These are phyloP conservation scores for Sciurus niger DNA, from an alignment of 2,113 vertebrate genomes.

Conservation along the genomic window DNA sequence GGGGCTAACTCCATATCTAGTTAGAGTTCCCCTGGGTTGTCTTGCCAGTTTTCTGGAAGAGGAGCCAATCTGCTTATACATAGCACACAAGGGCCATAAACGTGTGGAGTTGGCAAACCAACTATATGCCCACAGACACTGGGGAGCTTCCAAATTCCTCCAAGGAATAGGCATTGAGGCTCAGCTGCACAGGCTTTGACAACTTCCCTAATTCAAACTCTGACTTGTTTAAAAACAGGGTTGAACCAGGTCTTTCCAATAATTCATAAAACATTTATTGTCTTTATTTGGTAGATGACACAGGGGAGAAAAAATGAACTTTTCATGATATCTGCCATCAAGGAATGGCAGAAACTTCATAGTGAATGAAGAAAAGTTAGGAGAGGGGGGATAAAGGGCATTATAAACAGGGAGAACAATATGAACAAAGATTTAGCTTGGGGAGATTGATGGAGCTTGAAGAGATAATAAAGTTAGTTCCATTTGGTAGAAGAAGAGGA, in stretches of 20 bases:
- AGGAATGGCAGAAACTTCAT: neutral
- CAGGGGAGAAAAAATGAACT: neutral
- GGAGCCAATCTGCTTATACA: neutral
- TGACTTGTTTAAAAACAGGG: slow-evolving; percentile 36
- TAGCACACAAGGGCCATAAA: neutral
- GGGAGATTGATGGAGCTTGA: neutral
- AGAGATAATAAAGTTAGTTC: neutral
- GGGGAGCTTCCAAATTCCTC: slow-evolving; percentile 37
- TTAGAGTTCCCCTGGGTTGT: neutral
- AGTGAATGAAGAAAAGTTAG: neutral
- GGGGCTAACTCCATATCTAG: neutral
- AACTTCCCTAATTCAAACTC: slow-evolving; percentile 36
- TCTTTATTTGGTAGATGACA: slow-evolving; percentile 12
- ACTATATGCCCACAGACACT: neutral
- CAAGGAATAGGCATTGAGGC: neutral
- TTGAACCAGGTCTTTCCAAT: neutral
- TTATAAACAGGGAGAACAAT: neutral
- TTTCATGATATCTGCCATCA: neutral
- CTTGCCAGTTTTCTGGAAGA: neutral
- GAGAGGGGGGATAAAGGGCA: neutral
- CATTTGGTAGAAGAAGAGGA: neutral
- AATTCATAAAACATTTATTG: neutral
- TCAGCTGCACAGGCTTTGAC: neutral
- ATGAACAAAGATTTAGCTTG: neutral
- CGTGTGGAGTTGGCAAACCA: neutral